These are phyloP conservation scores for Zosterops lateralis DNA, from an alignment of 2,113 vertebrate genomes.

Conservation along the genomic window DNA sequence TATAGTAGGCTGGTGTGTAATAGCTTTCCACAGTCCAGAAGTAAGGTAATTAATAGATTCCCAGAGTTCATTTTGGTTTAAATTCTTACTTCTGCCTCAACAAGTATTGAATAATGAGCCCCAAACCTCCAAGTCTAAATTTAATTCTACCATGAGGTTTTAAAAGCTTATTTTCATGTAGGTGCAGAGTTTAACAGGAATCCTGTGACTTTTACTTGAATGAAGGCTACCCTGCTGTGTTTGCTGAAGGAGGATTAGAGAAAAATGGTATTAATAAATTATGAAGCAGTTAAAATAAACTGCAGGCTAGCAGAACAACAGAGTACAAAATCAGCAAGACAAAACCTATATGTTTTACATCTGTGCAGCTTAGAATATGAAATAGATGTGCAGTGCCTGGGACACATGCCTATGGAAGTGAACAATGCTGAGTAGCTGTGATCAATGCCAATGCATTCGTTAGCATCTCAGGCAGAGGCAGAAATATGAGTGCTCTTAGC, in stretches of 20 bases:
- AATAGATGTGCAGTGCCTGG: not conserved
- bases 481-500: not conserved
- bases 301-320: constrained; percentile 24
- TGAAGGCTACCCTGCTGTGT: constrained; percentile 11
- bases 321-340: constrained; percentile 36
- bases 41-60: constrained; percentile 59
- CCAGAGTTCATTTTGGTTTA: constrained; percentile 57
- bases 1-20: constrained; percentile 5
- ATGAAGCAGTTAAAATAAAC: constrained; percentile 57
- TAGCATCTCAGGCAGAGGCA: not conserved
- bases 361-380: not conserved
- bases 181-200: constrained; percentile 35
- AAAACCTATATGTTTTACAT: constrained; percentile 14
- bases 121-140: constrained; percentile 29
- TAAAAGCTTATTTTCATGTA: constrained; percentile 50
- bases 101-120: constrained; percentile 60
- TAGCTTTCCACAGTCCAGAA: constrained; percentile 36
- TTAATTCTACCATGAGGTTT: constrained; percentile 55
- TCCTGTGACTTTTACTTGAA: constrained; percentile 38
- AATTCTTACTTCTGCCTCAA: constrained; percentile 59
- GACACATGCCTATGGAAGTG: not conserved
- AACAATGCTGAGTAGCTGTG: not conserved
- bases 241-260: constrained; percentile 44
- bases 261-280: constrained; percentile 61
- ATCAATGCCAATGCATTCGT: not conserved